Percentiles rank a stretch among this genome's conserved stretches.
These are phyloP conservation scores for Poecilia latipinna DNA, from an alignment of 2,113 vertebrate species.

Conservation along the genomic window DNA sequence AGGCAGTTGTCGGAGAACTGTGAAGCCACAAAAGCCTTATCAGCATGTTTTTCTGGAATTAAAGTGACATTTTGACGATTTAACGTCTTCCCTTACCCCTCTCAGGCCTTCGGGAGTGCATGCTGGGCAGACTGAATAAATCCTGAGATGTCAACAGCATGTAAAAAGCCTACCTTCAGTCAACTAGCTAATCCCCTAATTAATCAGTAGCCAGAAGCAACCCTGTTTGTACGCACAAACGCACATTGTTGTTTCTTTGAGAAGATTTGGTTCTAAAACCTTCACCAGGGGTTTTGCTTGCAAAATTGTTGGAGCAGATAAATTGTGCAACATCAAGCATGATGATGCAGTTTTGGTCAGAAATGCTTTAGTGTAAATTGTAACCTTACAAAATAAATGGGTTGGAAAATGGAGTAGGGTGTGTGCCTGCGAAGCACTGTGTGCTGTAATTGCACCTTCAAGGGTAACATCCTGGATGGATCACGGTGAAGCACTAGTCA, in stretches of 20 bases:
- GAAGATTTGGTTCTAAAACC: constrained; percentile 32
- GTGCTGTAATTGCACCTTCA: constrained; percentile 39
- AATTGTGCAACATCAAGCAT: constrained; percentile 11
- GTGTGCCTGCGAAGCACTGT: constrained; percentile 30
- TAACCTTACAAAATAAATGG: constrained; percentile 32
- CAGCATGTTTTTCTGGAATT: constrained; percentile 60
- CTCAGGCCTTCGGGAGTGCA: constrained; percentile 37
- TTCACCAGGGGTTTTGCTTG: neutral
- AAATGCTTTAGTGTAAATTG: constrained; percentile 17
- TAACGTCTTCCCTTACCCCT: constrained; percentile 37
- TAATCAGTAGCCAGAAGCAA: constrained; percentile 43
- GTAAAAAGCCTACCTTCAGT: constrained; percentile 54
- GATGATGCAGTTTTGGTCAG: constrained; percentile 19
- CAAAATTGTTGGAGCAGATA: neutral
- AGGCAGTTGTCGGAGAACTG: constrained; percentile 55
- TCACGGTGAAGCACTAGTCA: constrained; percentile 21
- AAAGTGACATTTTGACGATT: constrained; percentile 65
- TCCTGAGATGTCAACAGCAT: constrained; percentile 54
- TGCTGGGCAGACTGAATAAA: constrained; percentile 37
- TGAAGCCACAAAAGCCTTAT: constrained; percentile 56
- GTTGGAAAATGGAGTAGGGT: constrained; percentile 28
- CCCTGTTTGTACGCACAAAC: constrained; percentile 11
- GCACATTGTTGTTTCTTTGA: constrained; percentile 27
- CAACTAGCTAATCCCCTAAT: constrained; percentile 57
- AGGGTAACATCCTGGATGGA: constrained; percentile 27